Evolutionary conservation across 2,888 invertebrate genomes (phyloP).

Genomic region (Brachynemurus nebulosus): DNA sequence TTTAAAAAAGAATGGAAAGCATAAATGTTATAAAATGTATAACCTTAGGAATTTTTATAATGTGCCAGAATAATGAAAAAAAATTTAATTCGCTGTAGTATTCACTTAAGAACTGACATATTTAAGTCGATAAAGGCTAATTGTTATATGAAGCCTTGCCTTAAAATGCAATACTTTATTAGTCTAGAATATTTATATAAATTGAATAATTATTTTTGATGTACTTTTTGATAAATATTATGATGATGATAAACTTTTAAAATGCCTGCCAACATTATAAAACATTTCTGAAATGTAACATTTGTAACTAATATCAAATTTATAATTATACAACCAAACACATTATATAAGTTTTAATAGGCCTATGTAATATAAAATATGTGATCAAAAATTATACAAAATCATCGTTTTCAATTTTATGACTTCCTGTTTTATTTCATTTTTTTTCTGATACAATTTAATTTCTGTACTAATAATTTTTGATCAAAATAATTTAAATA

Average conservation of each 20-base stretch:
- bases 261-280: conserved; percentile 2
- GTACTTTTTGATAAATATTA: conserved; percentile 2
- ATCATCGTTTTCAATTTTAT: too few relatives aligned
- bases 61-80: neutral
- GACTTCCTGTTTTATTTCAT: too few relatives aligned
- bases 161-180: conserved; percentile 1
- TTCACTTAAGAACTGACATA: conserved; percentile 1
- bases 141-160: neutral
- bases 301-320: too few relatives aligned
- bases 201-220: conserved; percentile 1
- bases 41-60: conserved; percentile 1
- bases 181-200: neutral
- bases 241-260: conserved; percentile 2
- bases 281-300: neutral
- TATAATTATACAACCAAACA: too few relatives aligned
- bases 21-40: conserved; percentile 1
- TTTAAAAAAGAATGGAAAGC: neutral
- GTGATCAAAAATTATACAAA: too few relatives aligned
- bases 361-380: too few relatives aligned
- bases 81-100: conserved; percentile 2
- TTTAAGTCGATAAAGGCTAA: neutral
- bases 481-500: too few relatives aligned
- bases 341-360: too few relatives aligned
- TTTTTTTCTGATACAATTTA: too few relatives aligned
- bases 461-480: too few relatives aligned